These are phyloP conservation scores for Antidorcas marsupialis DNA, from an alignment of 2,113 vertebrate genomes.

Conservation along the genomic window DNA sequence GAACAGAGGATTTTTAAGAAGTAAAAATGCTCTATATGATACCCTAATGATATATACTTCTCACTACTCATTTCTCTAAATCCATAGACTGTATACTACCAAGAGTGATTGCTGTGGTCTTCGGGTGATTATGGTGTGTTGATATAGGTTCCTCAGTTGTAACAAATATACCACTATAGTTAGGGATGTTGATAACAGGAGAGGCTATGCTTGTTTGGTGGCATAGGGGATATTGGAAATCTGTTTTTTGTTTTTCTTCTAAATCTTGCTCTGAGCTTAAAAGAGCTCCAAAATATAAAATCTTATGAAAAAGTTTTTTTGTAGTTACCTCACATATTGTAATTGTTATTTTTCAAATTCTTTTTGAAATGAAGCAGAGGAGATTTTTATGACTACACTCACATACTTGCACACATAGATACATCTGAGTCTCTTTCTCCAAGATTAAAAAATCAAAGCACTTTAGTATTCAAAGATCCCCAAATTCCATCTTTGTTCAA, in stretches of 20 bases:
- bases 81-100: background rate
- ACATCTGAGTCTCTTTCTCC: background rate
- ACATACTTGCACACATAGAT: background rate
- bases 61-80: background rate
- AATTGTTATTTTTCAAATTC: background rate
- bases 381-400: background rate
- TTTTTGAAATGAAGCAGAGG: background rate
- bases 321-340: background rate
- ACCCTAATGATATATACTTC: background rate
- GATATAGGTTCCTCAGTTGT: background rate
- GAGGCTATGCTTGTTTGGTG: background rate
- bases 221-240: background rate
- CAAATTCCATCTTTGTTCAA: background rate
- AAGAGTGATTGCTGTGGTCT: background rate
- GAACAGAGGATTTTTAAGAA: background rate
- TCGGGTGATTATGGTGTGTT: background rate
- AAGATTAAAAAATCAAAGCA: background rate
- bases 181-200: background rate
- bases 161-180: background rate
- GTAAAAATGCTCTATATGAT: background rate
- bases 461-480: background rate
- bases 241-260: background rate
- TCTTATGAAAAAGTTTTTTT: background rate
- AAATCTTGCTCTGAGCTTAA: background rate
- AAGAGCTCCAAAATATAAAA: background rate